These are phyloP conservation scores for Zootermopsis nevadensis DNA, from an alignment of 2,888 invertebrate genomes.

Conservation along the genomic window DNA sequence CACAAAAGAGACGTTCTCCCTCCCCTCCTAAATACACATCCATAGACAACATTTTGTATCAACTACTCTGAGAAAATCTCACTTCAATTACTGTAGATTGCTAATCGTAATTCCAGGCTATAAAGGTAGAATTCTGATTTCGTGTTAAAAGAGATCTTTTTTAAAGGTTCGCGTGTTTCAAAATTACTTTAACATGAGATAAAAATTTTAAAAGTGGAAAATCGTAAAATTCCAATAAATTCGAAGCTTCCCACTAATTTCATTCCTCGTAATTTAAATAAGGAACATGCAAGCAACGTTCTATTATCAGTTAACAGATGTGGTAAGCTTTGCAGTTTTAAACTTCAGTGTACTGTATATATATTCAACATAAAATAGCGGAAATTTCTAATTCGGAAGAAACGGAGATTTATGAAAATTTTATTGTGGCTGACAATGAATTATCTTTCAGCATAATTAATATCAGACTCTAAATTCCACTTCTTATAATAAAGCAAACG, in stretches of 20 bases:
- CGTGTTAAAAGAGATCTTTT: conserved; percentile 29
- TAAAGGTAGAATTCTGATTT: conserved; percentile 32
- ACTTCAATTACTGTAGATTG: conserved; percentile 50
- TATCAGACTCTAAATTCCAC: no score
- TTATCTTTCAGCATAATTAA: no score
- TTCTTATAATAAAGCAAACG: no score
- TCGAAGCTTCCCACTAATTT: background rate
- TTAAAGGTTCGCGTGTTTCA: conserved; percentile 12
- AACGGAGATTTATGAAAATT: no score
- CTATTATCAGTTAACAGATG: no score
- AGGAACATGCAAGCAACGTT: background rate
- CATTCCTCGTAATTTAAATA: background rate
- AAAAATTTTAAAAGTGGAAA: conserved; percentile 14
- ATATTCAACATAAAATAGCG: no score
- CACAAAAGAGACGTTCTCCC: conserved; percentile 35
- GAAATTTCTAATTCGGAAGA: no score
- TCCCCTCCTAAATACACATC: conserved; percentile 37
- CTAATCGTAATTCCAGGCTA: conserved; percentile 34
- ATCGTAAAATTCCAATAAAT: background rate
- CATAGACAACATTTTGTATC: conserved; percentile 42
- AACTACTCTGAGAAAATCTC: conserved; percentile 47
- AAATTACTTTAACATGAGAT: conserved; percentile 23
- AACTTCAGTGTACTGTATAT: no score
- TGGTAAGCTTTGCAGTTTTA: no score
- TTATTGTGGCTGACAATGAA: no score